Percentiles rank a stretch among this genome's conserved stretches.
Conservation (phyloP, 2,113 vertebrate species). For the Erythrocercus mccallii region DNA sequence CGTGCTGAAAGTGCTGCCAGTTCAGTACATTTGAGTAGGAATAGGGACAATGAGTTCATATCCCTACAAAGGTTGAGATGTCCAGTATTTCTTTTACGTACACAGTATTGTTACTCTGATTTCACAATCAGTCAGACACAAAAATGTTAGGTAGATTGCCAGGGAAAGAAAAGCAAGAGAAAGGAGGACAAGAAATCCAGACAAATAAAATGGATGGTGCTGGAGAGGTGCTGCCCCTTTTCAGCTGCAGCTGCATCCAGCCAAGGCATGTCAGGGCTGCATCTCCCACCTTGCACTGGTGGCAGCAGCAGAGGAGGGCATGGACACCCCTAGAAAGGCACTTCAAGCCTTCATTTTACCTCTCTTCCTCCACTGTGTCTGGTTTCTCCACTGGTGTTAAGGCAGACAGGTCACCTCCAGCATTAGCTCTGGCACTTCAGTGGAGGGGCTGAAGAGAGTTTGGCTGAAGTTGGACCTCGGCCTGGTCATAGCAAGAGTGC, state of each 20-base stretch:
- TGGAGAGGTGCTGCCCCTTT: not conserved
- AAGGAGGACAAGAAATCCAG: not conserved
- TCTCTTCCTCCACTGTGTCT: not conserved
- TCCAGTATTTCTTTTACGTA: conserved; percentile 14
- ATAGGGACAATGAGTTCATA: not conserved
- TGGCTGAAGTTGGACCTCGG: not conserved
- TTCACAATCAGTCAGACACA: conserved; percentile 42
- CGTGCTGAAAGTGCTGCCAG: conserved; percentile 13
- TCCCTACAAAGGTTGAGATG: conserved; percentile 16
- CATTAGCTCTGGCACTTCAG: not conserved
- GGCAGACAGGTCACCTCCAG: not conserved
- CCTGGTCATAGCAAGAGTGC: not conserved
- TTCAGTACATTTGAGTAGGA: not conserved
- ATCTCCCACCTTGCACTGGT: not conserved
- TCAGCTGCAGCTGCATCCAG: not conserved
- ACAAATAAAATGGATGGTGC: not conserved
- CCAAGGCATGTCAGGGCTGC: not conserved
- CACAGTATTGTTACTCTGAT: not conserved
- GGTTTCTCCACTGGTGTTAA: not conserved
- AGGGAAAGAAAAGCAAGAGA: not conserved
- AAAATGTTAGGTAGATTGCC: conserved; percentile 31
- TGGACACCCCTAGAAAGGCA: not conserved
- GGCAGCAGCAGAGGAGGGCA: not conserved
- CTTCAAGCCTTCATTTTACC: not conserved
- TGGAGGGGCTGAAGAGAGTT: not conserved